A percentile compares a stretch with the other conserved stretches of the same genome.
Evolutionary conservation across 2,113 vertebrate species (phyloP).

Genomic region (Silurus asotus): DNA sequence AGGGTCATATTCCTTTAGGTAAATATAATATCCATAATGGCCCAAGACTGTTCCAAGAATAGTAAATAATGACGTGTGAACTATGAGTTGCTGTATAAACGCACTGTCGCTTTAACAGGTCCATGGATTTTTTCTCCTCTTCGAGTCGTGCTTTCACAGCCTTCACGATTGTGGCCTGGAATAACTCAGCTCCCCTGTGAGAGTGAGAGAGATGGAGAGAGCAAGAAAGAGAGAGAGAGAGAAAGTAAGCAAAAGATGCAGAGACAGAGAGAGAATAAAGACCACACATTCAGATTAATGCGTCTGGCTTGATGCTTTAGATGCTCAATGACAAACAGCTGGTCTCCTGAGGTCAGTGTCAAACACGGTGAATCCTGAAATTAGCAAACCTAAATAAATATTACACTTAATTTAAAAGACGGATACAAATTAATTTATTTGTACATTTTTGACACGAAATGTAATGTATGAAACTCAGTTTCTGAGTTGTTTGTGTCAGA

Average conservation of each 20-base stretch:
- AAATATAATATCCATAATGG: conserved; percentile 1
- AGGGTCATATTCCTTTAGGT: neutral
- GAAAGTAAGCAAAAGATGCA: neutral
- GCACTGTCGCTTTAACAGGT: conserved; percentile 95
- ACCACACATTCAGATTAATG: conserved; percentile 29
- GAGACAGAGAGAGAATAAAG: conserved; percentile 11
- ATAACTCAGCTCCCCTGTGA: conserved; percentile 89
- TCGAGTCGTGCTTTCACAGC: conserved; percentile 91
- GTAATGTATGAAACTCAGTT: neutral
- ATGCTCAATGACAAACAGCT: conserved; percentile 22
- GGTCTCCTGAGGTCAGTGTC: conserved; percentile 10
- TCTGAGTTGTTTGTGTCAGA: neutral
- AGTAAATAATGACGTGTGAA: conserved; percentile 4
- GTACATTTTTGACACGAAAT: neutral
- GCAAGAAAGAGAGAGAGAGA: conserved; percentile 5
- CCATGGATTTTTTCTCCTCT: conserved; percentile 95
- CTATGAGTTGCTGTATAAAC: conserved; percentile 49
- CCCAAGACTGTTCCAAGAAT: neutral
- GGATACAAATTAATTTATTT: neutral
- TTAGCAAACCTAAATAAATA: neutral
- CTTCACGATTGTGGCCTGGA: conserved; percentile 93
- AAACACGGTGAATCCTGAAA: neutral
- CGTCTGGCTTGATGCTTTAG: neutral
- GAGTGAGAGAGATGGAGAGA: neutral
- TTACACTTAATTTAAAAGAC: neutral